Evolutionary conservation across 2,113 vertebrate genomes (phyloP), one percentile per base, ranked within the genome.

Genomic region (Himantopus leucocephalus): DNA sequence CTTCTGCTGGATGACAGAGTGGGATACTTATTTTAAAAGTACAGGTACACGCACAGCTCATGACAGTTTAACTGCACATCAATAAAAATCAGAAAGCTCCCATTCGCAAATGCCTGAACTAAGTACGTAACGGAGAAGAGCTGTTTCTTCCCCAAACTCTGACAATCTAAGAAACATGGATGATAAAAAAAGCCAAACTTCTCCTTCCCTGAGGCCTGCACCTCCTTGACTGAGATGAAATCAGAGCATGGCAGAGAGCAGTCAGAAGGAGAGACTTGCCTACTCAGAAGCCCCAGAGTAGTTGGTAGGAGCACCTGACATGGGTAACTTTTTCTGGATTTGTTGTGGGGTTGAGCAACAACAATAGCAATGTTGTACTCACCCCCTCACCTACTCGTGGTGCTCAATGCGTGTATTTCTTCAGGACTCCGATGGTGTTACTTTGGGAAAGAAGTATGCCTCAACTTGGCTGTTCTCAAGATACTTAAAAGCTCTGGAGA

Each of bases 371-470:
- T 30, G 13, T 7, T 74, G 41, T 77, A 41, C 18, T 70, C 14
- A 6, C 3, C 13, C 29, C n/a, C 62, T 72, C 45, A 73, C 34
- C 21, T 58, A 39, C 0, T 3, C 30, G 52, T 29, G 14, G 53
- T 16, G 23, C 27, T 82, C 43, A 72, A 43, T 2, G 5, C 32
- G 39, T 0, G 0, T 2, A 0, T 21, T 59, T 60, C 43, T 68
- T 60, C 48, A 82, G 34, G 17, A 39, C 27, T 52, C 12, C 5
- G 5, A 4, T 4, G 6, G 7, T 39, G 19, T 41, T 79, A 35
- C 35, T 37, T 20, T 39, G 23, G 35, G 67, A 59, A 80, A 56
- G 37, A 53, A 70, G 62, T 2, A 14, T 53, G 24, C 41, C 67
- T 63, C 55, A 27, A 7, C 23, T 56, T 79, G 58, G 22, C 24